These are phyloP conservation scores for Ypsolopha sequella DNA, from an alignment of 2,888 invertebrate genomes.

Conservation along the genomic window DNA sequence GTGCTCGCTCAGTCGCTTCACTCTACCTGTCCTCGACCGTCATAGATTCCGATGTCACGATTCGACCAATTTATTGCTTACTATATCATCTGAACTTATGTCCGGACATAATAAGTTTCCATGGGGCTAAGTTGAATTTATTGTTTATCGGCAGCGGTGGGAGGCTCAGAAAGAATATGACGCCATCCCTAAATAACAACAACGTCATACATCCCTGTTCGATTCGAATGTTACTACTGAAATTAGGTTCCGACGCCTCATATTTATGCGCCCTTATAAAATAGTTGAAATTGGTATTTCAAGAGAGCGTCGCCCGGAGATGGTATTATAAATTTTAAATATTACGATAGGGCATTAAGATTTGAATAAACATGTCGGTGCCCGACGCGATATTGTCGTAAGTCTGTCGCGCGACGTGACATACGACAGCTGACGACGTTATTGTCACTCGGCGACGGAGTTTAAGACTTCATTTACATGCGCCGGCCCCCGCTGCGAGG, in stretches of 20 bases:
- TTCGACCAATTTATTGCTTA: constrained; percentile 43
- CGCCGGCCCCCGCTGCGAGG: constrained; percentile 7
- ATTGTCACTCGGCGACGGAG: constrained; percentile 21
- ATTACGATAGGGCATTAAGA: constrained; percentile 50
- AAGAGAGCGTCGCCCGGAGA: constrained; percentile 11
- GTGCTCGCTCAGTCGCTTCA: constrained; percentile 18
- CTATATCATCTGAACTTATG: constrained; percentile 49
- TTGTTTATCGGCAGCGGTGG: constrained; percentile 28
- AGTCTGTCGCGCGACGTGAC: constrained; percentile 24
- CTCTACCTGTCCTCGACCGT: constrained; percentile 43
- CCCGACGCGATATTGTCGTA: constrained; percentile 15
- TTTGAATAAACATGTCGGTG: constrained; percentile 59
- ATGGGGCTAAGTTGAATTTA: constrained; percentile 40
- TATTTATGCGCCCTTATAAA: constrained; percentile 18
- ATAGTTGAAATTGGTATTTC: constrained; percentile 14
- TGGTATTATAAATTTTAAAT: constrained; percentile 45
- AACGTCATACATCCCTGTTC: not conserved
- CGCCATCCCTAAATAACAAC: constrained; percentile 15
- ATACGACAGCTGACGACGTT: constrained; percentile 29
- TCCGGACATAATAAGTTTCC: constrained; percentile 39
- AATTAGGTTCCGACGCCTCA: constrained; percentile 12
- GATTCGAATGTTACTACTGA: not conserved
- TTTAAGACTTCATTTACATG: constrained; percentile 36
- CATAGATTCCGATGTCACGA: constrained; percentile 46
- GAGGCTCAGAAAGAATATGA: constrained; percentile 14